phyloP scores from a whole-genome alignment of 1,140 invertebrate species.

The Heliconius hermathena region DNA sequence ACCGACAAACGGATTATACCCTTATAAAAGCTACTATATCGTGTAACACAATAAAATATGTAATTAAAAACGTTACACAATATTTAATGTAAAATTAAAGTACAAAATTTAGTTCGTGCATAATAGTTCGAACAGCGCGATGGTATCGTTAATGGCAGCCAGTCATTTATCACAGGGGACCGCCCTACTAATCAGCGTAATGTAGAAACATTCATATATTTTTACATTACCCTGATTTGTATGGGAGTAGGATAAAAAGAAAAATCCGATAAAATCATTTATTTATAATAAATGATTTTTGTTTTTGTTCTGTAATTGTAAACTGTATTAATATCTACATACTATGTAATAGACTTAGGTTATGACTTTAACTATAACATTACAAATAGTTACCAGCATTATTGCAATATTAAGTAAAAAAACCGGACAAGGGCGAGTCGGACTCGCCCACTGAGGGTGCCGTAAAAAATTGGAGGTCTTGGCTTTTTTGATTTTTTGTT shows the following conservation, averaged over 20 bases:
- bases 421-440: too few species aligned
- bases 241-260: too few species aligned
- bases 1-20: not conserved
- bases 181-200: constrained; percentile 2
- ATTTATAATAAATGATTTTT: not conserved
- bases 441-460: too few species aligned
- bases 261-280: too few species aligned
- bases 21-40: not conserved
- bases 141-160: not conserved
- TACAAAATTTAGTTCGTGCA: constrained; percentile 4
- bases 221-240: too few species aligned
- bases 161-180: constrained; percentile 14
- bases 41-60: not conserved
- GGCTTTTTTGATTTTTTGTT: too few species aligned
- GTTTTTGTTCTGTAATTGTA: not conserved
- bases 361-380: too few species aligned
- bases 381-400: too few species aligned
- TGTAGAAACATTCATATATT: not conserved
- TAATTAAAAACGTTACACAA: not conserved
- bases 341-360: not conserved
- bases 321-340: not conserved
- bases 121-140: not conserved
- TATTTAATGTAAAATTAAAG: not conserved
- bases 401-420: too few species aligned
- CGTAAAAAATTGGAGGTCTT: too few species aligned